Base-by-base conservation (phyloP, 2,888 invertebrate species). In the Caenorhabditis sp. region DNA sequence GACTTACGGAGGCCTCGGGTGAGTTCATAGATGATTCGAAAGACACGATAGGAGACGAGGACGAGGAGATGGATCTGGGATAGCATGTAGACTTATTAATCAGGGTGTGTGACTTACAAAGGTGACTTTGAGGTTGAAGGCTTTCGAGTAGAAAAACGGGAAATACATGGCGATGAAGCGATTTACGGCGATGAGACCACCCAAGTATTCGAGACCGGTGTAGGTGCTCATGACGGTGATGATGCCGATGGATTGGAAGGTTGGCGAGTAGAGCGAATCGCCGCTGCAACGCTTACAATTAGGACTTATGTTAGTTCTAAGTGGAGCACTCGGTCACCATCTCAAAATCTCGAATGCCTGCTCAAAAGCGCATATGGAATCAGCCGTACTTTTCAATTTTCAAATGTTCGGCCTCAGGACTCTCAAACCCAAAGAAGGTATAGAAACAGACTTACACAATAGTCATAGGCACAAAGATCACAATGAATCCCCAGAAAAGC, bases 141-240 rank as follows among this genome's bases (percentile, higher is more conserved):
- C 47, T 18, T 2, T n/a, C 5, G 47, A 47, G 9, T 47, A 47
- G 47, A 47, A 5, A 3, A n/a, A 5, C 5, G 47, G n/a, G 18
- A 47, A 20, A 18, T 47, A 47, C 47, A 77, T 64, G 32, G 77
- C 77, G 32, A 53, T 55, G 47, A 69, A 77, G 15, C 77, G 62
- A 18, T 77, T 77, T 5, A 64, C 6, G 1, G 69, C 77, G 24
- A 77, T 68, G 11, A 64, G 50, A 13, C 56, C 22, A 35, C 68
- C 69, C 9, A 44, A 62, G 28, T 9, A 35, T 6, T 77, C 62
- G n/a, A 69, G n/a, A 5, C 35, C 62, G 3, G 62, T 47, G 53
- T 69, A 69, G 13, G 62, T 20, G 13, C 44, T 62, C 18, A 47
- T 77, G 11, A 50, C 9, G 1, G 32, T 32, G 13, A 37, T 55